Conservation (phyloP, 2,113 vertebrate genomes). For the Dunckerocampus dactyliophorus region DNA sequence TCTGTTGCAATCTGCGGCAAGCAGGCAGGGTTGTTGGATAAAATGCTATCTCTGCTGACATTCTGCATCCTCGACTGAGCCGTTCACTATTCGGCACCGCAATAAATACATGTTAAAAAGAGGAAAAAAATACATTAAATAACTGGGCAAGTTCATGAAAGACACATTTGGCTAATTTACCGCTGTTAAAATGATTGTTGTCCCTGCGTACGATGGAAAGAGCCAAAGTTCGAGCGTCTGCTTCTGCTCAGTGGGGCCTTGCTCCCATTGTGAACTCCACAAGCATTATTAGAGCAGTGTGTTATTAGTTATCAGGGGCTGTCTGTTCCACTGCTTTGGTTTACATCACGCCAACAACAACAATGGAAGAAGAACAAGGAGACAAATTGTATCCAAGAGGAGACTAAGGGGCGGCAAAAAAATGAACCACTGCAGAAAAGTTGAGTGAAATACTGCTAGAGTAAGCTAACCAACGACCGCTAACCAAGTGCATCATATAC, state of each 20-base stretch:
- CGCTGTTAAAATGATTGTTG: slow-evolving; percentile 35
- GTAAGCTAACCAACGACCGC: no score
- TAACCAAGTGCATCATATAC: no score
- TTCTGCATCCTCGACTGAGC: slow-evolving; percentile 34
- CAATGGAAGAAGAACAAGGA: no score
- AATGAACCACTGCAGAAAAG: background rate
- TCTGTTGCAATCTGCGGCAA: slow-evolving; percentile 54
- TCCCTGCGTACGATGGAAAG: slow-evolving; percentile 39
- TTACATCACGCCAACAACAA: slow-evolving; percentile 14
- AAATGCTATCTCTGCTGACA: slow-evolving; percentile 52
- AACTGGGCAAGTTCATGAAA: slow-evolving; percentile 31
- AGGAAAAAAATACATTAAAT: slow-evolving; percentile 42
- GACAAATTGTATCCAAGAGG: background rate
- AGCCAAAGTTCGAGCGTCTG: slow-evolving; percentile 15
- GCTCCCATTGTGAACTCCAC: background rate
- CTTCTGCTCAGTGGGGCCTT: slow-evolving; percentile 27
- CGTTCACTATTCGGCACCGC: slow-evolving; percentile 35
- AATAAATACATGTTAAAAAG: slow-evolving; percentile 17
- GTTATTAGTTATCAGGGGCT: slow-evolving; percentile 55
- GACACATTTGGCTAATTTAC: slow-evolving; percentile 27
- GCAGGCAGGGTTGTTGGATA: slow-evolving; percentile 44
- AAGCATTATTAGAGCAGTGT: slow-evolving; percentile 45
- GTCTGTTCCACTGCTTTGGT: slow-evolving; percentile 31
- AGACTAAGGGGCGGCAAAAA: background rate
- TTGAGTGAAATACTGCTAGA: background rate